Base-by-base conservation (phyloP, 2,888 invertebrate genomes). In the Sinodicranocentrus sp. region DNA sequence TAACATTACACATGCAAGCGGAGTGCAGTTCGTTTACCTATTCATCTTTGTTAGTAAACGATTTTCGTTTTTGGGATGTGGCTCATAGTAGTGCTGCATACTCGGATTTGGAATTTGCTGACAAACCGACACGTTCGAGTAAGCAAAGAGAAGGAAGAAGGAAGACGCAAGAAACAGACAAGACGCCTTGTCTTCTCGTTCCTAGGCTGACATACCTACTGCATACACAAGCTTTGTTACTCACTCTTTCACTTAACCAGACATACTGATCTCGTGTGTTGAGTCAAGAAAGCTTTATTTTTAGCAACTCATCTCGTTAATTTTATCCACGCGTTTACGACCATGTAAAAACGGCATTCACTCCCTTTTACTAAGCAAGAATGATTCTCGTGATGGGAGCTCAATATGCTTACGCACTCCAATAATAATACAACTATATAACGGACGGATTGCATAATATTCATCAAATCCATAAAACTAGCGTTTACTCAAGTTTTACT, bases 261-360 rank as follows among this genome's bases (percentile, higher is more conserved):
- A 48, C 48, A 48, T 6, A 48, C 15, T 2, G 13, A n/a, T 48
- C 48, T 48, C 39, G 13, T 10, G 13, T 6, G 15, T n/a, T 48
- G 10, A 48, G 15, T 48, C 48, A 48, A 48, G 48, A 48, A 21
- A 44, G 61, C 63, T 75, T 80, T 86, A 86, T 86, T 86, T 86
- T 84, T 86, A 86, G 86, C 82, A 86, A 84, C 84, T 84, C 84
- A 82, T 84, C 84, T 82, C 82, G 85, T 86, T 86, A 82, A 84
- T 86, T 84, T 84, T 82, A 84, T 82, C 84, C 86, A 86, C 86
- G 86, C 82, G 84, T 86, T 84, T 86, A 78, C 82, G 77, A 82
- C 76, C 77, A 77, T 77, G 76, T 77, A 71, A 83, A 82, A 73
- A 73, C 73, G 59, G 71, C 70, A 77, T 77, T 77, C 83, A 71